Evolutionary conservation across 2,888 invertebrate species (phyloP).

Genomic region (Drosophila imparisetae): DNA sequence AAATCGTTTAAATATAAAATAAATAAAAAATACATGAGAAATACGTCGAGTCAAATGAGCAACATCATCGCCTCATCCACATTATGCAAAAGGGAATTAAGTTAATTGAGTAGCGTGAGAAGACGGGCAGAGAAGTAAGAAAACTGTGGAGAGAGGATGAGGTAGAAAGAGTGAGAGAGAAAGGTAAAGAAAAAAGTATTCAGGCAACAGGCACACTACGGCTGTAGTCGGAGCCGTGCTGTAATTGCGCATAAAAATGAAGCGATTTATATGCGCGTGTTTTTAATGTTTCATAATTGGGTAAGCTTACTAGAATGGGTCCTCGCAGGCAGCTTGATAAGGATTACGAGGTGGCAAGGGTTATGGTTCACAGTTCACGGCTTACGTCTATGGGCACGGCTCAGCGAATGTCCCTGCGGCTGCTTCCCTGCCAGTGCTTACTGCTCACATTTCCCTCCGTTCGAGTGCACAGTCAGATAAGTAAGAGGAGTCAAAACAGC

Average conservation of each 20-base stretch:
- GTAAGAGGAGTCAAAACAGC: constrained; percentile 18
- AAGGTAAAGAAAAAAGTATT: neutral
- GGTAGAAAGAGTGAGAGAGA: neutral
- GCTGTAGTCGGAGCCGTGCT: constrained; percentile 18
- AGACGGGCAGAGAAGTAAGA: neutral
- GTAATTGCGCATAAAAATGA: constrained; percentile 76
- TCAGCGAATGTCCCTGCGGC: constrained; percentile 14
- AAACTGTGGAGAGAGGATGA: neutral
- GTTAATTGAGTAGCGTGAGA: constrained; percentile 68
- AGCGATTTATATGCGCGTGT: constrained; percentile 80
- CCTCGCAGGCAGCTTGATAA: constrained; percentile 28
- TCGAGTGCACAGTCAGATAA: constrained; percentile 24
- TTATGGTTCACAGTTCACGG: constrained; percentile 24
- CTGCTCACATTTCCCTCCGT: constrained; percentile 8
- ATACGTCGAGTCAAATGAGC: constrained; percentile 45
- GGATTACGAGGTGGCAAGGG: constrained; percentile 23
- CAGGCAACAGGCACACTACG: constrained; percentile 10
- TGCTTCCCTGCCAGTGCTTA: neutral
- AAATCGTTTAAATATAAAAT: constrained; percentile 66
- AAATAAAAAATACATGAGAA: constrained; percentile 63
- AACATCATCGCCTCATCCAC: constrained; percentile 25
- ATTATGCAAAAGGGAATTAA: constrained; percentile 73
- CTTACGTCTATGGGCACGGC: constrained; percentile 3
- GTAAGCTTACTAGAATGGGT: constrained; percentile 50
- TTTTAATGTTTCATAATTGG: constrained; percentile 78